A percentile compares a stretch with the other conserved stretches of the same genome.
Conservation (phyloP, 2,797 vertebrate species). For the Poeciliopsis infans region DNA sequence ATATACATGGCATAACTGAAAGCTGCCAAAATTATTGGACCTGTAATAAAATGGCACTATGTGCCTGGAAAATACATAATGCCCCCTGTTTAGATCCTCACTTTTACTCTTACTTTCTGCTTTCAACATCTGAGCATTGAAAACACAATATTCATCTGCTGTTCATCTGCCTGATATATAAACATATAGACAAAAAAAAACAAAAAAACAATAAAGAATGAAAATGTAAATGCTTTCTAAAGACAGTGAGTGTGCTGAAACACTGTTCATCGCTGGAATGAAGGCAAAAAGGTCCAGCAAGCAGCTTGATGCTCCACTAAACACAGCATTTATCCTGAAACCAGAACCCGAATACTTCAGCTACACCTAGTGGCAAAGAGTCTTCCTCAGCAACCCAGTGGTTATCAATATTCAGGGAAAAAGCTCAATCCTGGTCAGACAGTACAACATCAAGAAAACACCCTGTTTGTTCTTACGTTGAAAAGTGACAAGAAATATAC, state of each 20-base stretch:
- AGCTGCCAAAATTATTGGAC: background rate
- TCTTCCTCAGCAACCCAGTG: slow-evolving; percentile 46
- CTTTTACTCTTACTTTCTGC: background rate
- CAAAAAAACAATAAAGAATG: background rate
- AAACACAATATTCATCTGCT: background rate
- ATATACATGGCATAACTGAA: background rate
- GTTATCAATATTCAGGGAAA: slow-evolving; percentile 12
- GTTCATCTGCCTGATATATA: background rate
- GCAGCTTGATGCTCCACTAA: slow-evolving; percentile 31
- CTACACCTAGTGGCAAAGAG: slow-evolving; percentile 83
- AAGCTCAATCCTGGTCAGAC: background rate
- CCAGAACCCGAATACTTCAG: slow-evolving; percentile 77
- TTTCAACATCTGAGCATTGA: background rate
- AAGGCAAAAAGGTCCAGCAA: slow-evolving; percentile 33
- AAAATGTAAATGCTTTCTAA: background rate
- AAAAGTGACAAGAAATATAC: background rate
- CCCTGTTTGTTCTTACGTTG: background rate
- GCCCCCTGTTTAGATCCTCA: background rate
- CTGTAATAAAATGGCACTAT: background rate
- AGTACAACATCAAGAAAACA: background rate
- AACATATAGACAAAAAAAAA: background rate
- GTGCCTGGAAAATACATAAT: background rate
- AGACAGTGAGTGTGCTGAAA: slow-evolving; percentile 17
- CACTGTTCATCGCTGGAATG: slow-evolving; percentile 16
- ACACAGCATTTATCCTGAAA: background rate